Base-by-base conservation (phyloP, 1,140 invertebrate species). In the Zaprionus davidi region DNA sequence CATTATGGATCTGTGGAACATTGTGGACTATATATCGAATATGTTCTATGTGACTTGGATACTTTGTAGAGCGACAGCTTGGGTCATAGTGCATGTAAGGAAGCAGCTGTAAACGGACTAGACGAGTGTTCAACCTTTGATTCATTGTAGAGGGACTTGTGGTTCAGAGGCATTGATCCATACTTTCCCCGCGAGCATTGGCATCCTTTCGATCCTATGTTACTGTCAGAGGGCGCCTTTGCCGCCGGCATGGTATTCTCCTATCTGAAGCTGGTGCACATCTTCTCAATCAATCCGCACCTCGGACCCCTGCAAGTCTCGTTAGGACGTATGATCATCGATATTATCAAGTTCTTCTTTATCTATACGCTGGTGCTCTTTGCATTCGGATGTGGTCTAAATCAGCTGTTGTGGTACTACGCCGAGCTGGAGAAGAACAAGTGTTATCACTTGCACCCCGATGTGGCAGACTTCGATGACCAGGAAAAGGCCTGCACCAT, bases 181-280 rank as follows among this genome's bases (percentile, higher is more conserved):
- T 97, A 97, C 94, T 96, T 96, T 84, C 96, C 97, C 1, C 93
- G 97, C 28, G 97, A 98, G 91, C 93, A 96, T 60, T 99, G 98
- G 98, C 95, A 98, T 92, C 96, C 97, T 1, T 99, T 97, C 90
- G 98, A 99, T 93, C 98, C 98, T 0, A 98, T 98, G 95, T 93
- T 99, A 15, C 94, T 99, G 2, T 98, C 97, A 0, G 98, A 99
- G 93, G 98, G 97, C 49, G 96, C 98, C 46, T 99, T 99, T 93
- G 97, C 97, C 0, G 97, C 97, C 0, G 98, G 97, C 73, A 99
- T 98, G 96, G 98, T 99, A 81, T 98, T 99, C 93, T 98, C 96
- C 79, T 98, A 98, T 82, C 93, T 99, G 36, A 99, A 99, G 92
- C 94, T 99, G 78, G 97, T 99, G 20, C 98, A 98, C 92, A 98